Conservation (phyloP, 1,140 invertebrate genomes). For the Cotesia typhae region DNA sequence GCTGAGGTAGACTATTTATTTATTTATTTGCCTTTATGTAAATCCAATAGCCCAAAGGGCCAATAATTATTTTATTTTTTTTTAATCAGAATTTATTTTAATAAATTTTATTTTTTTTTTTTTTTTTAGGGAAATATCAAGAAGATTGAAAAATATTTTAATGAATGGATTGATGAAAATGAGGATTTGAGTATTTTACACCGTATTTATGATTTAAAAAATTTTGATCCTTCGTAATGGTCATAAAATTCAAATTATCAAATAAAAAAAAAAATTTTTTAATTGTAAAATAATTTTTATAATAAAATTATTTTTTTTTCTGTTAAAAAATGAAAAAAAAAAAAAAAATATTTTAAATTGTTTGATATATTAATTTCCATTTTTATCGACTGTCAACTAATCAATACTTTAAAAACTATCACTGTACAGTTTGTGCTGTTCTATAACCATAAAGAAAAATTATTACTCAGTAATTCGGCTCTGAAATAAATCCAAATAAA, state of each 20-base stretch:
- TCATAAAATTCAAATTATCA: no score
- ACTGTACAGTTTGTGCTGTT: no score
- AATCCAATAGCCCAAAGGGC: not conserved
- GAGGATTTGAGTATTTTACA: not conserved
- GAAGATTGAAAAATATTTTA: slow-evolving; percentile 12
- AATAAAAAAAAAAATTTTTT: no score
- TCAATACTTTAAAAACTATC: no score
- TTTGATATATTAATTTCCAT: no score
- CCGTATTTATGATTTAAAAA: not conserved
- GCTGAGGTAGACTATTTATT: not conserved
- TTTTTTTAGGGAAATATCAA: slow-evolving; percentile 5
- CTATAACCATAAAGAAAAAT: not conserved
- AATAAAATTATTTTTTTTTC: no score
- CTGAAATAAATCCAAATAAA: slow-evolving; percentile 24
- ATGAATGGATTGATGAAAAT: not conserved
- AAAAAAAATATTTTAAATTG: no score
- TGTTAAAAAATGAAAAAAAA: no score
- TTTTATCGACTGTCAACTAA: no score
- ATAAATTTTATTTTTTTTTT: not conserved
- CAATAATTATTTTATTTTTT: no score
- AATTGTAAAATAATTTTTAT: no score
- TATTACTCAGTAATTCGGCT: not conserved
- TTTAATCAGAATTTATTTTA: slow-evolving; percentile 8
- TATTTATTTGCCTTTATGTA: not conserved
- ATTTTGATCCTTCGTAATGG: no score